Evolutionary conservation across 2,888 invertebrate genomes (phyloP).

Genomic region (Chrysolina haemoptera): DNA sequence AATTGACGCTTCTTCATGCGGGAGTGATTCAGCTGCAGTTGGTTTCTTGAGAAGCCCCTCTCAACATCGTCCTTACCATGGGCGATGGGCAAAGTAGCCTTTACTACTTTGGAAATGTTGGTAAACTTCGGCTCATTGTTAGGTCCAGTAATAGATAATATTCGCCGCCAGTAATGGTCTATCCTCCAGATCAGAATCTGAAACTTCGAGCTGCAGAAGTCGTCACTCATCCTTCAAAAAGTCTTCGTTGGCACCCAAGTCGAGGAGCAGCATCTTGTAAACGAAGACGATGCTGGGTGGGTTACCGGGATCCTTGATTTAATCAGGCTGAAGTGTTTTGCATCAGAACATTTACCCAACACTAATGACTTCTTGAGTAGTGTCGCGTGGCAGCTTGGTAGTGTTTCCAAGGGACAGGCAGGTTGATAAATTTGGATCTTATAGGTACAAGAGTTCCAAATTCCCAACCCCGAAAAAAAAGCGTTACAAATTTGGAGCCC

Average conservation of each 20-base stretch:
- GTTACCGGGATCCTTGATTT: constrained; percentile 18
- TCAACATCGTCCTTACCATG: constrained; percentile 3
- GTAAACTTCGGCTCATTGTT: not conserved
- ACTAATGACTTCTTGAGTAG: constrained; percentile 13
- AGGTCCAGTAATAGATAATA: not conserved
- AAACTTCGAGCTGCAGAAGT: constrained; percentile 11
- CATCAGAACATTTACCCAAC: constrained; percentile 17
- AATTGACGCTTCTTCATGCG: too few species aligned
- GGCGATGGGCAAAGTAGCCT: constrained; percentile 5
- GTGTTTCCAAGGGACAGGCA: too few species aligned
- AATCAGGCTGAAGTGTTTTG: constrained; percentile 20
- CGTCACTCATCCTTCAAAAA: not conserved
- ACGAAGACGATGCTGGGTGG: constrained; percentile 1
- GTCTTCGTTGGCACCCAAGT: not conserved
- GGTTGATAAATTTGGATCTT: too few species aligned
- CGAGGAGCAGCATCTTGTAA: too few species aligned
- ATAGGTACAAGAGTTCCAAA: too few species aligned
- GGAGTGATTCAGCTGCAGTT: too few species aligned
- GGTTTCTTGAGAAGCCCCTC: too few species aligned
- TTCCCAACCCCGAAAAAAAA: too few species aligned
- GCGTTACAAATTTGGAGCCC: too few species aligned
- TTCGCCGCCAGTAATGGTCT: too few species aligned
- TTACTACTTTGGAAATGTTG: not conserved
- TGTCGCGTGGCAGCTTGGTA: not conserved
- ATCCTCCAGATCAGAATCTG: constrained; percentile 19